Percentiles rank a stretch among this genome's conserved stretches.
Conservation (phyloP, 2,888 invertebrate genomes). For the Sipha maydis region DNA sequence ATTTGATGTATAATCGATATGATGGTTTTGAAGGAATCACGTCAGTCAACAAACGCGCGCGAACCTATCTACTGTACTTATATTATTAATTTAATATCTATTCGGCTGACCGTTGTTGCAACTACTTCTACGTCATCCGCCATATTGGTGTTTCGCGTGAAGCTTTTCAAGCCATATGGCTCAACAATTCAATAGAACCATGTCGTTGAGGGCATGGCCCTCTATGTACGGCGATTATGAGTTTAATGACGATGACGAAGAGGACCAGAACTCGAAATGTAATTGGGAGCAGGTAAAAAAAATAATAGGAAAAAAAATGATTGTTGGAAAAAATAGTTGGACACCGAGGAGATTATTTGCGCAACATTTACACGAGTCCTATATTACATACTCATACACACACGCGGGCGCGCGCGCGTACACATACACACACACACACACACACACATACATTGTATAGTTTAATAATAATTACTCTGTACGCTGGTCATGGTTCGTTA, state of each 20-base stretch:
- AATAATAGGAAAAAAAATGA: not conserved
- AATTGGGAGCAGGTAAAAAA: conserved; percentile 57
- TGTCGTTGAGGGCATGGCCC: conserved; percentile 55
- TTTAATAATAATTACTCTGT: conserved; percentile 18
- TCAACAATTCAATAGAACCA: conserved; percentile 55
- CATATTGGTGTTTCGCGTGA: not conserved
- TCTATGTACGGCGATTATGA: conserved; percentile 57
- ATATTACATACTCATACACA: not conserved
- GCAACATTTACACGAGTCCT: conserved; percentile 4
- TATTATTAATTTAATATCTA: not conserved
- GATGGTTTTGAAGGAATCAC: not conserved
- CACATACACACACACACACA: not conserved
- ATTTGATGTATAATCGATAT: conserved; percentile 44
- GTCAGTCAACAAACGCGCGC: not conserved
- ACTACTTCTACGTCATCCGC: not conserved
- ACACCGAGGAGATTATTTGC: conserved; percentile 15
- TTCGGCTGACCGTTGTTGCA: not conserved
- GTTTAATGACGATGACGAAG: conserved; percentile 46
- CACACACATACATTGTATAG: not conserved
- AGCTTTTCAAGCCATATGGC: conserved; percentile 6
- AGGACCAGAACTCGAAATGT: not conserved
- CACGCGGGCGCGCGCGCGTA: too few relatives aligned
- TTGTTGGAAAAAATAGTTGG: not conserved
- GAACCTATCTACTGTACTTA: not conserved
- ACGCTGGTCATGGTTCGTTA: conserved; percentile 42